Base-by-base conservation (phyloP, 2,113 vertebrate species). In the Pachyramphus minor region DNA sequence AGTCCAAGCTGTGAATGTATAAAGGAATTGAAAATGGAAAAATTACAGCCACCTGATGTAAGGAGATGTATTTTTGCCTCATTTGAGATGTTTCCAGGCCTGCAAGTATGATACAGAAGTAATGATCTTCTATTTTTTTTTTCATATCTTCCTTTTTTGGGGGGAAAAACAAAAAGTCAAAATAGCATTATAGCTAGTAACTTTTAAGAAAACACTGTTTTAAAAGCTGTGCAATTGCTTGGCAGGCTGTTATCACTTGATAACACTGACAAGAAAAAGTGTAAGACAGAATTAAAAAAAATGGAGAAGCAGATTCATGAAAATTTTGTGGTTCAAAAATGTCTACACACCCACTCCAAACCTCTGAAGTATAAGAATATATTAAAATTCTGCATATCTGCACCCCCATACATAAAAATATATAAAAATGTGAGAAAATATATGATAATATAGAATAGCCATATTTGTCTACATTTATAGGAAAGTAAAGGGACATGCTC, bases 11-110 rank as follows among this genome's bases (percentile, higher is more conserved):
- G 28, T 84, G 76, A 92, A 68, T 53, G 47, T n/a, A 31, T 42
- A 90, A 86, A 87, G 12, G 39, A 88, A 84, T 30, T 88, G 47
- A 63, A 96, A 94, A 86, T 71, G 25, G 37, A 87, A 94, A 87
- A 90, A 81, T 52, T 63, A 35, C 50, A 89, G 44, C 27, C 49
- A n/a, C 16, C 47, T 89, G 10, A 72, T 72, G 6, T 44, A 80
- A 66, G 35, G 47, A 72, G 27, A 52, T 77, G 20, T 16, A 67
- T 86, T 80, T 78, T 59, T 30, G 33, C 31, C 28, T 80, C 22
- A 59, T 55, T 77, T 78, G n/a, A 84, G 72, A 24, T 77, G 17
- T 59, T 90, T 89, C 67, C 68, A 94, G 72, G 52, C 62, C 59
- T 84, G 35, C 15, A 83, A 68, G 20, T 41, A 74, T 59, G 42